Evolutionary conservation across 1,140 invertebrate genomes (phyloP).

Genomic region (Drosophila gunungcola): DNA sequence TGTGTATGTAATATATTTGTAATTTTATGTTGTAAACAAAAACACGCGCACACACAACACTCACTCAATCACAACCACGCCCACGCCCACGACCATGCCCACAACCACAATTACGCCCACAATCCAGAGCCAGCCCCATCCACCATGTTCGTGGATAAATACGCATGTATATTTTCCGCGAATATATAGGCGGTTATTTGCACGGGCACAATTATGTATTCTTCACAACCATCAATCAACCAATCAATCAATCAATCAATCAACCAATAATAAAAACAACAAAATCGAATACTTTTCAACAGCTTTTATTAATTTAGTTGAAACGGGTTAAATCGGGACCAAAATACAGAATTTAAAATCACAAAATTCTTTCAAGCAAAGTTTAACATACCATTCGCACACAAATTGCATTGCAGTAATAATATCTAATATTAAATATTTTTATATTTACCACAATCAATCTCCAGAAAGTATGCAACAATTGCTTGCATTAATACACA

Average conservation of each 20-base stretch:
- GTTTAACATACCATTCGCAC: neutral
- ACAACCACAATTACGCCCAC: neutral
- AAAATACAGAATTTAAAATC: too few relatives aligned
- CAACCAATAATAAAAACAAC: conserved; percentile 47
- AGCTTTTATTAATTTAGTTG: too few relatives aligned
- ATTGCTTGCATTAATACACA: too few relatives aligned
- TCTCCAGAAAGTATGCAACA: too few relatives aligned
- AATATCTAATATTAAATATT: neutral
- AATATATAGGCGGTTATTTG: conserved; percentile 28
- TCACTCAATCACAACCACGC: conserved; percentile 2
- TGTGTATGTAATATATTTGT: conserved; percentile 60
- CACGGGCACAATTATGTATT: conserved; percentile 45
- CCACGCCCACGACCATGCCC: neutral
- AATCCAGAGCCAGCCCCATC: conserved; percentile 25
- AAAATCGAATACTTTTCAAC: conserved; percentile 14
- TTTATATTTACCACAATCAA: neutral
- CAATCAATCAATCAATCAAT: conserved; percentile 34
- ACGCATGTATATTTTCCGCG: conserved; percentile 28
- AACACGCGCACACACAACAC: conserved; percentile 8
- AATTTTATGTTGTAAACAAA: conserved; percentile 61
- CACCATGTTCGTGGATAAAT: conserved; percentile 11
- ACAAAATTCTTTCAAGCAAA: too few relatives aligned
- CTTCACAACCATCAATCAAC: conserved; percentile 42
- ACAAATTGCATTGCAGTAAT: neutral
- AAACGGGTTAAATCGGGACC: too few relatives aligned